A percentile compares a stretch with the other conserved stretches of the same genome.
These are phyloP conservation scores for Gallinago jamesoni DNA, from an alignment of 2,113 vertebrate species.

Conservation along the genomic window DNA sequence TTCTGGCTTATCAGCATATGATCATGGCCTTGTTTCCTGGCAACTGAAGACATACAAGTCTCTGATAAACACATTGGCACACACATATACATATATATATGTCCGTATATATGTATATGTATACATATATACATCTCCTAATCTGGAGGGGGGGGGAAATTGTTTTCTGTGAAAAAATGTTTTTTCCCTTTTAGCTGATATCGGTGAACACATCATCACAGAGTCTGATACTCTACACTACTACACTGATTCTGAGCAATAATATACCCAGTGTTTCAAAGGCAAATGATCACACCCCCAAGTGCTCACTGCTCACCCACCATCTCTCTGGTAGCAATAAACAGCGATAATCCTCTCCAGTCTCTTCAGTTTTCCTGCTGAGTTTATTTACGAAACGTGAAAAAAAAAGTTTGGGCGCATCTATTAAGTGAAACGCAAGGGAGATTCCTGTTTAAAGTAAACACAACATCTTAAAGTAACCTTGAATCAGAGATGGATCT, in stretches of 20 bases:
- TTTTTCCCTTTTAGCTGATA: neutral
- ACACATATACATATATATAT: accelerated
- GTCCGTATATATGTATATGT: neutral
- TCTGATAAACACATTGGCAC: neutral
- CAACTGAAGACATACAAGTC: neutral
- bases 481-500: neutral
- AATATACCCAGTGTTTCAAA: neutral
- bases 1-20: neutral
- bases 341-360: neutral
- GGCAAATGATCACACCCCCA: neutral
- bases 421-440: neutral
- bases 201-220: neutral
- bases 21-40: neutral
- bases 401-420: neutral
- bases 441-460: neutral
- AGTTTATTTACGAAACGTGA: neutral
- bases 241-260: neutral
- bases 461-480: neutral
- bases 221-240: neutral
- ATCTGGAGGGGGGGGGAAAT: neutral
- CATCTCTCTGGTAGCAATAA: neutral
- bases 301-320: neutral
- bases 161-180: neutral
- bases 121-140: neutral
- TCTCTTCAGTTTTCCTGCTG: neutral